Conservation (phyloP, 2,113 vertebrate species). For the Anolis sagrei region DNA sequence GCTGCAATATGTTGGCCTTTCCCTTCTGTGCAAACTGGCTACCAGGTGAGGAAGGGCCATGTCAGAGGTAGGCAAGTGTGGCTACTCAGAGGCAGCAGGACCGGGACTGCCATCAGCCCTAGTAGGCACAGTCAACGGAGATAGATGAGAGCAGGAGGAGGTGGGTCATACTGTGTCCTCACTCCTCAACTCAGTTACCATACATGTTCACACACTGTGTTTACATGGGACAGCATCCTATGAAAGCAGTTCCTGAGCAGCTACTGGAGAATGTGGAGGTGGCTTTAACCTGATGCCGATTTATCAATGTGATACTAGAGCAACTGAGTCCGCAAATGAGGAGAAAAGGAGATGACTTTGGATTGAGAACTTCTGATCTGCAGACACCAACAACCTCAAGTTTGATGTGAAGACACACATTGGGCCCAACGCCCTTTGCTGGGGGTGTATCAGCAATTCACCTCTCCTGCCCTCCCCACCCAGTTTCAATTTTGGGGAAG, state of each 20-base stretch:
- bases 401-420: not conserved
- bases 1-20: too few relatives aligned
- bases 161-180: too few relatives aligned
- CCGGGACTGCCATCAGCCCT: too few relatives aligned
- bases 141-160: too few relatives aligned
- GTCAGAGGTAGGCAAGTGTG: not conserved
- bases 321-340: not conserved
- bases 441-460: too few relatives aligned
- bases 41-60: not conserved
- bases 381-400: not conserved
- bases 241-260: not conserved
- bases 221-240: too few relatives aligned
- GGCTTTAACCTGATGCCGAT: conserved; percentile 18
- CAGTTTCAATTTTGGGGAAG: not conserved
- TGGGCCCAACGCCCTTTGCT: not conserved
- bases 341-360: not conserved
- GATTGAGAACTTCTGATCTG: not conserved
- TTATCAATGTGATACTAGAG: conserved; percentile 24
- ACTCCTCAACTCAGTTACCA: not conserved
- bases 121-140: too few relatives aligned
- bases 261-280: too few relatives aligned
- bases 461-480: too few relatives aligned
- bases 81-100: not conserved
- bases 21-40: not conserved
- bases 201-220: not conserved